Conservation (phyloP, 2,797 vertebrate genomes). For the Anniella stebbinsi region DNA sequence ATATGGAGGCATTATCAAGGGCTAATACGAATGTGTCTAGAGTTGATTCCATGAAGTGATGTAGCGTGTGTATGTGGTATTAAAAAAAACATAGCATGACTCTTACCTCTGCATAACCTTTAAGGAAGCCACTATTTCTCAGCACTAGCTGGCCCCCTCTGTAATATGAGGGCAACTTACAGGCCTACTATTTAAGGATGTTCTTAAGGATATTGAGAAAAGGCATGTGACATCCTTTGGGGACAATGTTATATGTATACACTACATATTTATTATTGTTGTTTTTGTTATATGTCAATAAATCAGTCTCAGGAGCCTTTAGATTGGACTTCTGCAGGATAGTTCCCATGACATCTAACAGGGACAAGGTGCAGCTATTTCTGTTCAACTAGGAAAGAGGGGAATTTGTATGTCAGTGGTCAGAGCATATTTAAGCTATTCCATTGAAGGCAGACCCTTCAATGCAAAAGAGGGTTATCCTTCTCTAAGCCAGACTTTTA, state of each 20-base stretch:
- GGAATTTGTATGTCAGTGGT: no score
- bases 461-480: constrained; percentile 30
- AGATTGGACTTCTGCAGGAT: neutral
- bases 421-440: neutral
- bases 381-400: neutral
- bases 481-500: constrained; percentile 32
- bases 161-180: neutral
- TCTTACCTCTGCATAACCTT: neutral
- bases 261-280: neutral
- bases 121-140: neutral
- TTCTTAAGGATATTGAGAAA: neutral
- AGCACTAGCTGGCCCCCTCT: neutral
- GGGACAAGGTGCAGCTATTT: constrained; percentile 4
- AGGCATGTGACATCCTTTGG: neutral
- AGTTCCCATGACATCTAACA: constrained; percentile 21
- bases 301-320: neutral
- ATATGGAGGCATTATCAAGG: neutral
- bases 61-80: neutral
- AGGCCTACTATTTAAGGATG: neutral
- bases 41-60: neutral
- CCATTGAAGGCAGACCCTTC: constrained; percentile 19
- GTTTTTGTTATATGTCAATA: neutral
- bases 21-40: neutral
- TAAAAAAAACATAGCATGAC: neutral
- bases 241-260: neutral